Conservation (phyloP, 1,140 invertebrate genomes). For the Sminthurides bifidus region DNA sequence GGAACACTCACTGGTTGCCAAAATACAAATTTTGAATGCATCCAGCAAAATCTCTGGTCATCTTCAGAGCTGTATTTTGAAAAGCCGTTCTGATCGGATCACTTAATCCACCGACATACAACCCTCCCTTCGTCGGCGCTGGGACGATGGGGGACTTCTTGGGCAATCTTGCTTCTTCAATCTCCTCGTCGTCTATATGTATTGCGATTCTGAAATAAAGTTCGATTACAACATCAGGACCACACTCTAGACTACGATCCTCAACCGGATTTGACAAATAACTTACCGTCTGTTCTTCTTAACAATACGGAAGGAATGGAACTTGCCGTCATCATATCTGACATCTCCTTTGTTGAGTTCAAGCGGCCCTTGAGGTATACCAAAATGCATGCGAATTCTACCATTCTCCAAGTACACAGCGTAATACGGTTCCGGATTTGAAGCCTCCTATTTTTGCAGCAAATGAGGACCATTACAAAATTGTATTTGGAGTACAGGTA, state of each 20-base stretch:
- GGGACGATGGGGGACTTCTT: constrained; percentile 40
- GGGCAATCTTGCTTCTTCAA: constrained; percentile 43
- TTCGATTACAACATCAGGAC: constrained; percentile 1
- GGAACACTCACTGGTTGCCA: constrained; percentile 58
- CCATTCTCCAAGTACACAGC: constrained; percentile 29
- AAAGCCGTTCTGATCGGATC: constrained; percentile 7
- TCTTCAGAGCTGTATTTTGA: constrained; percentile 5
- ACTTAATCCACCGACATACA: constrained; percentile 52
- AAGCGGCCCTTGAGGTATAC: constrained; percentile 5
- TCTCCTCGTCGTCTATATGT: constrained; percentile 49
- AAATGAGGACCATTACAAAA: neutral
- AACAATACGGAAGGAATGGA: constrained; percentile 24
- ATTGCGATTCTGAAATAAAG: constrained; percentile 16
- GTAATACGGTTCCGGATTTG: constrained; percentile 17
- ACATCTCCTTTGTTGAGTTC: constrained; percentile 7
- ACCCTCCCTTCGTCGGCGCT: constrained; percentile 39
- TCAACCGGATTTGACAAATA: neutral
- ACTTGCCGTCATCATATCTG: constrained; percentile 26
- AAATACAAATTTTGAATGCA: constrained; percentile 68
- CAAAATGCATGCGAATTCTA: constrained; percentile 21
- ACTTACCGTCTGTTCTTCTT: constrained; percentile 23
- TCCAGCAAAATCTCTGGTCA: constrained; percentile 41
- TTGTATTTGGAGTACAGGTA: neutral
- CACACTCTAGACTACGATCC: neutral
- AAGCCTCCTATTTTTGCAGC: neutral